Evolutionary conservation across 1,140 invertebrate species (phyloP), one percentile per base, ranked within the genome.

Genomic region (Latrodectus geometricus): DNA sequence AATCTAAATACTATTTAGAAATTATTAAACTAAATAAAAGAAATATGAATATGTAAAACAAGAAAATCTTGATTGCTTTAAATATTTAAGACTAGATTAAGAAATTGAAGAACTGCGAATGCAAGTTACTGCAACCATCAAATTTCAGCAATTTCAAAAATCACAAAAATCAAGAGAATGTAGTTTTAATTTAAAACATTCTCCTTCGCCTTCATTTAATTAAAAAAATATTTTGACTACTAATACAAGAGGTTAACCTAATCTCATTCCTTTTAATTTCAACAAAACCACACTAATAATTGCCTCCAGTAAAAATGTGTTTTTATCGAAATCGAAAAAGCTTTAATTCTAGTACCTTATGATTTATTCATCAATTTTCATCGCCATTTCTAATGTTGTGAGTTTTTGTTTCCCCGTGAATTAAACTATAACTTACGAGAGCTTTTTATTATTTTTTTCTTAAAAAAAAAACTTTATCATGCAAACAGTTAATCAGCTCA

Each of bases 401-500:
- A 35, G 35, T 35, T 35, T 35, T 35, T 61, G 17, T 61, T 61
- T 61, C 54, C 54, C 17, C 54, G 17, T 14, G 54, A 61, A 61
- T 61, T 61, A 61, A 61, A 61, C 54, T 61, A 17, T 14, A 61
- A 61, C 54, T 14, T 61, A 17, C 35, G 35, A 35, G 17, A 61
- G 54, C 8, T 61, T 61, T 61, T 61, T 11, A 1, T 14, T 4
- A 4, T 4, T 61, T 11, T 17, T 11, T 61, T 61, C 8, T 20
- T n/a, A 75, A n/a, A n/a, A 35, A 35, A 35, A 35, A 35, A 75
- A 75, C 61, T 83, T 35, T 68, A 86, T 77, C 83, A 86, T 86
- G 83, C 83, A 78, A 86, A 49, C 73, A 86, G 76, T 86, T 86
- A 86, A 86, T 86, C 83, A 86, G 66, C 52, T 49, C 83, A 86